Conservation (phyloP, 2,113 vertebrate species). For the Cettia cetti region DNA sequence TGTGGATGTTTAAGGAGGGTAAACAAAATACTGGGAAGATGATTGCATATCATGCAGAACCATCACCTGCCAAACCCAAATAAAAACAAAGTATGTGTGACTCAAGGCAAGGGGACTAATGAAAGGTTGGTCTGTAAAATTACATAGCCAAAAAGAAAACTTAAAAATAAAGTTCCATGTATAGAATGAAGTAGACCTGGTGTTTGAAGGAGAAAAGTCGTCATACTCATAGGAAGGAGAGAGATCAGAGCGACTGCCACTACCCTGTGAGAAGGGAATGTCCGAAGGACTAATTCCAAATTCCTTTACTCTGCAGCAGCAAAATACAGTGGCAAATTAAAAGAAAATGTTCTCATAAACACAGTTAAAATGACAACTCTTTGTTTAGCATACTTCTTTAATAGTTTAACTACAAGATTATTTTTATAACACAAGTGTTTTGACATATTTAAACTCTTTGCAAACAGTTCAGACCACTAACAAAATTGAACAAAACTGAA, state of each 20-base stretch:
- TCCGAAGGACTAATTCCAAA: constrained; percentile 98
- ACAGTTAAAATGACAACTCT: constrained; percentile 57
- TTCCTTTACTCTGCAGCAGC: constrained; percentile 94
- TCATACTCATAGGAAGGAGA: constrained; percentile 91
- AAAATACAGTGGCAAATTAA: constrained; percentile 78
- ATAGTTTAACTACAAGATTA: neutral
- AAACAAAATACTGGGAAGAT: constrained; percentile 68
- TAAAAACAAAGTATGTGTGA: constrained; percentile 60
- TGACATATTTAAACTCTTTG: neutral
- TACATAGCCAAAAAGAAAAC: constrained; percentile 45
- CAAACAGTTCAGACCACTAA: neutral
- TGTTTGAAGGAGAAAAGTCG: constrained; percentile 82
- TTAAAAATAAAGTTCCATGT: constrained; percentile 58
- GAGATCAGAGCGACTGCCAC: constrained; percentile 87
- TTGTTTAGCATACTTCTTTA: constrained; percentile 35
- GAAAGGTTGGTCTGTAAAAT: constrained; percentile 44
- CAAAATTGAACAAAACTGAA: neutral
- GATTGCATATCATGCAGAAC: constrained; percentile 72
- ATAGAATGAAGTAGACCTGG: constrained; percentile 77
- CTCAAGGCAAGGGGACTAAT: constrained; percentile 56
- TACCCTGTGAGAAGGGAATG: constrained; percentile 94
- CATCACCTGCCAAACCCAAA: constrained; percentile 72
- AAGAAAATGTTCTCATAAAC: constrained; percentile 72
- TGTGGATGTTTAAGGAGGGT: constrained; percentile 59
- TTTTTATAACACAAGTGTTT: neutral